Evolutionary conservation across 2,797 vertebrate genomes (phyloP).

Genomic region (Peromyscus attwateri): DNA sequence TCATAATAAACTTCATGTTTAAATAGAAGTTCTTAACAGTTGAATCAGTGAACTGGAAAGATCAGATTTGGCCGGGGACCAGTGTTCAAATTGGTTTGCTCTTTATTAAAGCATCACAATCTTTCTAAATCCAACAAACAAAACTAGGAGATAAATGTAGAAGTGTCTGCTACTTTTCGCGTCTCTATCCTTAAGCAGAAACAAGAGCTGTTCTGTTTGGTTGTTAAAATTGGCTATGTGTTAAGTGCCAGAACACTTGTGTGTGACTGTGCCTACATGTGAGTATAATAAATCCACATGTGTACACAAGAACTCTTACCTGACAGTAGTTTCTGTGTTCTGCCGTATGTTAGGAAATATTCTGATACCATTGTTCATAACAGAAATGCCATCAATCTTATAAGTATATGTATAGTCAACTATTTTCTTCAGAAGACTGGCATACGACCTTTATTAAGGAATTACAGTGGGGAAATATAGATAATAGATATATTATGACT

Average conservation of each 20-base stretch:
- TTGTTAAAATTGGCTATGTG: slow-evolving; percentile 84
- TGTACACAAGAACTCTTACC: slow-evolving; percentile 45
- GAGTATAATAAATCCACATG: slow-evolving; percentile 71
- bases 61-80: slow-evolving; percentile 86
- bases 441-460: slow-evolving; percentile 64
- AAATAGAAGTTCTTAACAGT: slow-evolving; percentile 90
- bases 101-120: slow-evolving; percentile 86
- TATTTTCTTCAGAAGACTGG: slow-evolving; percentile 77
- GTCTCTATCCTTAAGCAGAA: slow-evolving; percentile 75
- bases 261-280: slow-evolving; percentile 80
- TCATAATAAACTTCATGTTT: slow-evolving; percentile 96
- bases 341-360: slow-evolving; percentile 75
- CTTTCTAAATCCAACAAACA: slow-evolving; percentile 82
- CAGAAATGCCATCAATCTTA: slow-evolving; percentile 75
- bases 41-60: slow-evolving; percentile 85
- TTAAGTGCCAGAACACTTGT: slow-evolving; percentile 89
- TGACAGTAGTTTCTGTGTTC: slow-evolving; percentile 85
- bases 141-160: slow-evolving; percentile 82
- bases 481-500: slow-evolving; percentile 70
- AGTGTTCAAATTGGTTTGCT: slow-evolving; percentile 82
- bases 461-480: slow-evolving; percentile 72
- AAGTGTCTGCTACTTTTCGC: slow-evolving; percentile 79
- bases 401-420: slow-evolving; percentile 69
- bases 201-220: slow-evolving; percentile 82
- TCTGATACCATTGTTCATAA: slow-evolving; percentile 75